Conservation (phyloP, 2,797 vertebrate species). For the Characodon lateralis region DNA sequence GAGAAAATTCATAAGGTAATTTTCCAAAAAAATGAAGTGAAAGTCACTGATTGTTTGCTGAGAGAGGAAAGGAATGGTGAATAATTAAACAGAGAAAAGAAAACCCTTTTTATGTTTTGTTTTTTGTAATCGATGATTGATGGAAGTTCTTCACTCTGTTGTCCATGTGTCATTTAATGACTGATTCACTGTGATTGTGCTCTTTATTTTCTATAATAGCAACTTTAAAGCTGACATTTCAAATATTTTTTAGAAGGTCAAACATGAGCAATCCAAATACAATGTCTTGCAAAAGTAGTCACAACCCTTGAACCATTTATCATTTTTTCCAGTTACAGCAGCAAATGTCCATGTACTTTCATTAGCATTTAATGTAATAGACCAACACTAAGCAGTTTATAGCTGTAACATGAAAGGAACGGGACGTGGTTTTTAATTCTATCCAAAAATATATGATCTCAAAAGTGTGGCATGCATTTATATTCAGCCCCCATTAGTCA, state of each 20-base stretch:
- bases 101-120: slow-evolving; percentile 19
- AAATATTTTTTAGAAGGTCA: background rate
- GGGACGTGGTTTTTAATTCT: background rate
- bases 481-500: background rate
- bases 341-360: background rate
- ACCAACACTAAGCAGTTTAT: background rate
- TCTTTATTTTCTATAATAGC: slow-evolving; percentile 38
- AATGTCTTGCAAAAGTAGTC: background rate
- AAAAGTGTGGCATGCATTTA: background rate
- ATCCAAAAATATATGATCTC: background rate
- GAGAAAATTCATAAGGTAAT: background rate
- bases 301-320: background rate
- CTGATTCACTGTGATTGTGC: slow-evolving; percentile 34
- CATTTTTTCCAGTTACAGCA: background rate
- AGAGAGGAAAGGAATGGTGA: slow-evolving; percentile 11
- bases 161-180: slow-evolving; percentile 49
- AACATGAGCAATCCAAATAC: slow-evolving; percentile 2
- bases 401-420: background rate
- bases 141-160: slow-evolving; percentile 44
- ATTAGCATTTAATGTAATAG: background rate
- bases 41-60: background rate
- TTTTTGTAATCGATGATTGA: slow-evolving; percentile 32
- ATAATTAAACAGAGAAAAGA: slow-evolving; percentile 23
- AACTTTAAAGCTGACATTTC: slow-evolving; percentile 28
- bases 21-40: background rate